Evolutionary conservation across 2,888 invertebrate species (phyloP), one percentile per base, ranked within the genome.

Genomic region (Ophion ellenae): DNA sequence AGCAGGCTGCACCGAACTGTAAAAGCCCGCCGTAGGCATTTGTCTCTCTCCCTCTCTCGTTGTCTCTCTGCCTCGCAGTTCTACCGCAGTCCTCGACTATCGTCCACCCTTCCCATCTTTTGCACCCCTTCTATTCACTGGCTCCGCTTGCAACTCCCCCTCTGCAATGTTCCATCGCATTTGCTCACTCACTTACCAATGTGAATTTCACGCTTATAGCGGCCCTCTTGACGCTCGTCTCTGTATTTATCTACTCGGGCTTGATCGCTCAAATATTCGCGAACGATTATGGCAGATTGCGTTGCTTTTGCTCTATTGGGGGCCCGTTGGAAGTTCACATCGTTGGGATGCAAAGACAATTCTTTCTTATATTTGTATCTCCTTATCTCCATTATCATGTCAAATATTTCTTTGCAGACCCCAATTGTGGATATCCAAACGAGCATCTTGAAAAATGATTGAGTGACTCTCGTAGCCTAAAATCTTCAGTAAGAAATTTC

Each of bases 111-210:
- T 57, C 73, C 85, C n/a, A 73, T 81, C 82, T 78, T 86, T 87
- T 78, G 71, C 84, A 80, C 84, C 87, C 78, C 83, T 85, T 81
- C 82, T 79, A 74, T 76, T 71, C 75, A 77, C 75, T 61, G 66
- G 64, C 76, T 80, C 73, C 76, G 79, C 81, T 70, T 70, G 85
- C 24, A 83, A 69, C 75, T 86, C 84, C 47, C 66, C 69, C 53
- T 28, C 76, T 67, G 76, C 67, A 70, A 77, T 73, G 73, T 81
- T 77, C 75, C 69, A 53, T 77, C 76, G 66, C 73, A 61, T 73
- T 81, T 67, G 79, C 71, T 70, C 78, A 59, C 47, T 80, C 82
- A 71, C 70, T 59, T 59, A 36, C 61, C 14, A 63, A 36, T 69
- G 77, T 40, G 70, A 71, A 69, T 71, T 84, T 47, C 36, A 45